phyloP scores from a whole-genome alignment of 2,797 vertebrate genomes.

The Poeciliopsis gracilis region DNA sequence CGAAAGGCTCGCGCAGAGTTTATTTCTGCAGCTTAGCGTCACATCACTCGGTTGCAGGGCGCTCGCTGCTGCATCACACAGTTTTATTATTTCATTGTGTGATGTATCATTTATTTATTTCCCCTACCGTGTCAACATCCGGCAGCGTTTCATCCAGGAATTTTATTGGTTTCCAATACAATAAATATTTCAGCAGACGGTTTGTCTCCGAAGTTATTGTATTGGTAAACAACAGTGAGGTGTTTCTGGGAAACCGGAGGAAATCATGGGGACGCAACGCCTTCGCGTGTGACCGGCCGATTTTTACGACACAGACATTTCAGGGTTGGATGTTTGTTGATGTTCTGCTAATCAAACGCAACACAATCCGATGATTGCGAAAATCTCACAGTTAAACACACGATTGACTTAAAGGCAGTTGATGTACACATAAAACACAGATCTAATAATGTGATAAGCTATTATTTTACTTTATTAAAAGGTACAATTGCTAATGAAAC shows the following conservation, averaged over 20 bases:
- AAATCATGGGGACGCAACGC: background rate
- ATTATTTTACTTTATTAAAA: background rate
- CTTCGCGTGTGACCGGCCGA: background rate
- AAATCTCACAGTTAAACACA: background rate
- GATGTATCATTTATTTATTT: background rate
- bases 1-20: background rate
- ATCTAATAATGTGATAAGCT: background rate
- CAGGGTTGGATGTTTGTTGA: background rate
- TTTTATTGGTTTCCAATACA: background rate
- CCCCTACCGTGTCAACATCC: background rate
- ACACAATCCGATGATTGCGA: background rate
- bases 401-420: background rate
- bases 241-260: background rate
- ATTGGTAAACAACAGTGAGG: background rate
- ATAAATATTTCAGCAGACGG: background rate
- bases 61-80: background rate
- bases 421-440: background rate
- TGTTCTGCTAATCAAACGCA: background rate
- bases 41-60: background rate
- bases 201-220: background rate
- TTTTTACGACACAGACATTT: background rate
- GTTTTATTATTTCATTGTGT: conserved; percentile 4
- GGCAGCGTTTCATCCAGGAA: background rate
- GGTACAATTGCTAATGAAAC: background rate
- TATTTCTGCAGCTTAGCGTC: background rate